Evolutionary conservation across 1,140 invertebrate genomes (phyloP).

Genomic region (Drosophila bocki): DNA sequence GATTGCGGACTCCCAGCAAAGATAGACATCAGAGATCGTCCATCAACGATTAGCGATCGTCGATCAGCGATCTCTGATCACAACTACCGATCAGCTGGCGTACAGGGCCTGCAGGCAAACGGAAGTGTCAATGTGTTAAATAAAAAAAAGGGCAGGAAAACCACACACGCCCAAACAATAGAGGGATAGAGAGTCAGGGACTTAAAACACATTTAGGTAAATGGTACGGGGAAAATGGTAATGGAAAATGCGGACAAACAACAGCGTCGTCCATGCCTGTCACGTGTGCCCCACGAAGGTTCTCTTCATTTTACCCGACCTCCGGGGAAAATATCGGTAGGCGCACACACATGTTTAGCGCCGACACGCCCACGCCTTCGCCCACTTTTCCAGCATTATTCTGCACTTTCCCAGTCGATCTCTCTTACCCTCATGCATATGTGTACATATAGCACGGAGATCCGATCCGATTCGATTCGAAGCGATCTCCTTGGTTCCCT

Average conservation of each 20-base stretch:
- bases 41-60: constrained; percentile 8
- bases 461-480: background rate
- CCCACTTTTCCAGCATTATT: constrained; percentile 21
- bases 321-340: constrained; percentile 52
- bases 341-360: constrained; percentile 82
- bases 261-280: constrained; percentile 34
- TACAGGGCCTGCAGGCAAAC: constrained; percentile 26
- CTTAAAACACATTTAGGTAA: constrained; percentile 41
- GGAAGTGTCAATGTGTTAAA: constrained; percentile 77
- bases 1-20: constrained; percentile 58
- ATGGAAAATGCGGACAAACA: constrained; percentile 46
- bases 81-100: constrained; percentile 20
- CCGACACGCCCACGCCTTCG: constrained; percentile 65
- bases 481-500: constrained; percentile 31
- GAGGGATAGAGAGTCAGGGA: constrained; percentile 9
- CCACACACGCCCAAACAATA: constrained; percentile 48
- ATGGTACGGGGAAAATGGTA: constrained; percentile 26
- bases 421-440: constrained; percentile 16
- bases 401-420: constrained; percentile 21
- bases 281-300: constrained; percentile 69
- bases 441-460: background rate
- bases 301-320: constrained; percentile 43
- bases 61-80: constrained; percentile 19
- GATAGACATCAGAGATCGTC: constrained; percentile 57
- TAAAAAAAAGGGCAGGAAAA: constrained; percentile 76